Base-by-base conservation (phyloP, 2,113 vertebrate genomes). In the Alouatta palliata region DNA sequence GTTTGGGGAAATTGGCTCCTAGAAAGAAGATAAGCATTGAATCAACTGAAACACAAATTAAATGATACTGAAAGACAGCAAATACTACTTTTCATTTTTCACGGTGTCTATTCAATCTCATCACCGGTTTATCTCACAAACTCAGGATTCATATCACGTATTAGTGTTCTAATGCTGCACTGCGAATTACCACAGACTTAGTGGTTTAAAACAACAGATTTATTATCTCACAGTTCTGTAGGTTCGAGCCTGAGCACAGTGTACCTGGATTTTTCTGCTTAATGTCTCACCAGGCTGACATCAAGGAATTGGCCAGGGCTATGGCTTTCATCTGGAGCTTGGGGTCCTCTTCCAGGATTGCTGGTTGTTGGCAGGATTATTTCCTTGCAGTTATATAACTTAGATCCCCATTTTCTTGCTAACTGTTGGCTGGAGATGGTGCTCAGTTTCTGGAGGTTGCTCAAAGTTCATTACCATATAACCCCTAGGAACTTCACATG, bases 41-140 rank as follows among this genome's bases (percentile, higher is more conserved):
- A 73, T 58, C 54, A 96, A 83, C 17, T 80, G 70, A 82, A 96
- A 90, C 52, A 91, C 71, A 97, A 96, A 82, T 64, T 66, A 89
- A 91, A 37, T 90, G 7, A 83, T 70, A 40, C 4, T 68, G 76
- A 97, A 95, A 94, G 73, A 86, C 7, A 56, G 40, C 2, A 96
- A 82, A 71, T 90, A 58, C 45, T 58, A 40, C 3, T 20, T 86
- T 94, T 95, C 91, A 14, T 77, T 82, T 82, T 37, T 12, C 21
- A 27, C 79, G 27, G 58, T 40, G 14, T 73, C 58, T 71, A 32
- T 94, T 83, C 6, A 92, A 23, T 73, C 64, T 90, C 71, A 71
- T 81, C 47, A n/a, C 32, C 87, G 54, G 23, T 81, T 94, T 95
- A 85, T 90, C 75, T 93, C 56, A 81, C n/a, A 52, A 35, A 80